Percentiles rank a stretch among this genome's conserved stretches.
phyloP scores from a whole-genome alignment of 2,797 vertebrate genomes.

The Crenichthys baileyi region DNA sequence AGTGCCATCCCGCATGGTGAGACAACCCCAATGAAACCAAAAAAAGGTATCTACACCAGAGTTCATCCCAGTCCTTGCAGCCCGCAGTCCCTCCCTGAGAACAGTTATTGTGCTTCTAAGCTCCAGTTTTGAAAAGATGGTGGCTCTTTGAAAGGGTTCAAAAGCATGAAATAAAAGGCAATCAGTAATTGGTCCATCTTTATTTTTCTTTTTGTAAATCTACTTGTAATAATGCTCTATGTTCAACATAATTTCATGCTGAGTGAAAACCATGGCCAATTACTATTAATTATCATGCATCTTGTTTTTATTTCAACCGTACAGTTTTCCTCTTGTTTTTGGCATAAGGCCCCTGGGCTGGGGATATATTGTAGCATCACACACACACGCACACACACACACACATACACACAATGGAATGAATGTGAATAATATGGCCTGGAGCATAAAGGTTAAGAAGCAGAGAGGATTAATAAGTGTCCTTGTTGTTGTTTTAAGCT shows the following conservation, averaged over 20 bases:
- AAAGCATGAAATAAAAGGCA: no score
- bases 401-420: slow-evolving; percentile 1
- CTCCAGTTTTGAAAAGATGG: no score
- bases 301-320: slow-evolving; percentile 21
- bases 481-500: slow-evolving; percentile 50
- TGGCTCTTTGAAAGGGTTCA: no score
- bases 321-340: slow-evolving; percentile 15
- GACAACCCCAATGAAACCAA: no score
- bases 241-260: neutral
- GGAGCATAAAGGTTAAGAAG: slow-evolving; percentile 58
- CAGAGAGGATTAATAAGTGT: slow-evolving; percentile 72
- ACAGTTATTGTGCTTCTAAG: no score
- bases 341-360: slow-evolving; percentile 13
- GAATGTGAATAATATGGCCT: slow-evolving; percentile 68
- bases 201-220: neutral
- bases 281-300: slow-evolving; percentile 24
- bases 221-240: neutral
- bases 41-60: no score
- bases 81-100: no score
- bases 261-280: slow-evolving; percentile 16
- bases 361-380: slow-evolving; percentile 16
- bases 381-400: neutral
- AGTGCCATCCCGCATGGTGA: no score
- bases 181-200: no score
- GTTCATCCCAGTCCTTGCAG: no score